Percentiles rank a stretch among this genome's conserved stretches.
phyloP scores from a whole-genome alignment of 2,797 vertebrate genomes.

The Falco columbarius region DNA sequence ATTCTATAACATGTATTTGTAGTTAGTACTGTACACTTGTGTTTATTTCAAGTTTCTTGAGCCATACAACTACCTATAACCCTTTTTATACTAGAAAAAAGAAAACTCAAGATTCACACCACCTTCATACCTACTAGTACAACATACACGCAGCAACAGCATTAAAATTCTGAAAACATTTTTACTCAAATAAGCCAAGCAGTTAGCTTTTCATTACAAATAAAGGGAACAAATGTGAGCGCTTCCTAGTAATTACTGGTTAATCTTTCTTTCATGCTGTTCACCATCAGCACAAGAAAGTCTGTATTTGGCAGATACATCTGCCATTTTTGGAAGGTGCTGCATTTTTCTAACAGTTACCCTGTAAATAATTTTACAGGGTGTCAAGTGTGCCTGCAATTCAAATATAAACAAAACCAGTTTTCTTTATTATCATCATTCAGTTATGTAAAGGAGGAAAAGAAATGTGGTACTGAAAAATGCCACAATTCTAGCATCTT shows the following conservation, averaged over 20 bases:
- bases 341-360: background rate
- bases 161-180: slow-evolving; percentile 10
- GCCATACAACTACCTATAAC: background rate
- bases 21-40: background rate
- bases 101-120: background rate
- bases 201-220: background rate
- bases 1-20: background rate
- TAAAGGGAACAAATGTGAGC: background rate
- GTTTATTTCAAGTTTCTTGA: background rate
- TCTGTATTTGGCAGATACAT: slow-evolving; percentile 4
- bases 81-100: background rate
- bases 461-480: background rate
- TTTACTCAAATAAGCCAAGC: background rate
- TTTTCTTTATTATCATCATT: background rate
- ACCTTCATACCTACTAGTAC: background rate
- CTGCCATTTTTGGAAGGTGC: slow-evolving; percentile 20
- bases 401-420: background rate
- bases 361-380: background rate
- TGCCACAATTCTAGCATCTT: background rate
- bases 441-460: background rate
- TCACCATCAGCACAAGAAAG: background rate
- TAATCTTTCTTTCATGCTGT: background rate
- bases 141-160: background rate
- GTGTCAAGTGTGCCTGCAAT: background rate
- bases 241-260: background rate